phyloP scores from a whole-genome alignment of 2,888 invertebrate species.

The Chalcosyrphus nemorum region DNA sequence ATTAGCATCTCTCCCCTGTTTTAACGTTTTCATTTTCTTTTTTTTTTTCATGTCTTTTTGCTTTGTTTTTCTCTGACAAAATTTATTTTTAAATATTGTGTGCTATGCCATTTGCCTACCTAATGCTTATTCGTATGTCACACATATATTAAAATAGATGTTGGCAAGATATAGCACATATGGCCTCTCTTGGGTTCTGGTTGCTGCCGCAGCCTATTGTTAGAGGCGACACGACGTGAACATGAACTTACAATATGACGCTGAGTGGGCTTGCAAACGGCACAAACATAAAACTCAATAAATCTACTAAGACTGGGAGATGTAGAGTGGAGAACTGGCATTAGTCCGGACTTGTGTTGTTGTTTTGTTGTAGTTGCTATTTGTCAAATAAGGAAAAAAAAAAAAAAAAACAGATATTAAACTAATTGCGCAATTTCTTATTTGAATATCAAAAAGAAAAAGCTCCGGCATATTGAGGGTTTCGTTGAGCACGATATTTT shows the following conservation, averaged over 20 bases:
- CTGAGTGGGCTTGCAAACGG: constrained; percentile 10
- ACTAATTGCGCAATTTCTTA: constrained; percentile 34
- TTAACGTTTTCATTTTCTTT: constrained; percentile 24
- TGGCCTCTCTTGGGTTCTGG: not conserved
- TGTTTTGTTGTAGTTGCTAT: not conserved
- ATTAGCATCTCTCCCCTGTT: constrained; percentile 33
- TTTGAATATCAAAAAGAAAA: constrained; percentile 2
- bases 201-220: constrained; percentile 28
- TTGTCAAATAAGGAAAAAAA: constrained; percentile 4
- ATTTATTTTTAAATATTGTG: constrained; percentile 63
- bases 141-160: constrained; percentile 58
- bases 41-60: constrained; percentile 18
- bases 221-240: constrained; percentile 36
- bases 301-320: constrained; percentile 17
- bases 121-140: constrained; percentile 47
- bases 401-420: constrained; percentile 16
- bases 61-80: constrained; percentile 40
- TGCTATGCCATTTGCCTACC: constrained; percentile 57
- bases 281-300: constrained; percentile 31
- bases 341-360: not conserved
- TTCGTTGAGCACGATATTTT: not conserved
- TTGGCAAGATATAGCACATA: constrained; percentile 54
- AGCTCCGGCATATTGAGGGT: not conserved
- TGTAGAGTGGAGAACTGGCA: not conserved
- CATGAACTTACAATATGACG: constrained; percentile 39